Percentiles rank a stretch among this genome's conserved stretches.
Conservation (phyloP, 2,888 invertebrate species). For the Subacronicta megacephala region DNA sequence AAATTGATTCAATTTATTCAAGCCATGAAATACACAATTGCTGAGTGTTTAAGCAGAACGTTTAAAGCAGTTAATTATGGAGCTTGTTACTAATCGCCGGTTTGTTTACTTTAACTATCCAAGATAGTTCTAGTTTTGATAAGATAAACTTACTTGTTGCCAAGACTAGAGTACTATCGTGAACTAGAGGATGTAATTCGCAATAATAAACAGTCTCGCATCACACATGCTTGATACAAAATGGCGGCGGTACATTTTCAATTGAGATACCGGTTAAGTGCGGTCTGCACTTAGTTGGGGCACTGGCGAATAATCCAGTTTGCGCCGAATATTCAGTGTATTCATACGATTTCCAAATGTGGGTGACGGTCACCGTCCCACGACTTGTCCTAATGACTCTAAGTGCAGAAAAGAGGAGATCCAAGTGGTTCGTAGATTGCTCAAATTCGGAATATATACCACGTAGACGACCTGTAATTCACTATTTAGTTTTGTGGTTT, state of each 20-base stretch:
- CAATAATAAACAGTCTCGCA: conserved; percentile 31
- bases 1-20: conserved; percentile 1
- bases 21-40: neutral
- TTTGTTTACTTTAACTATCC: neutral
- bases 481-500: conserved; percentile 40
- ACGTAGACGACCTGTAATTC: conserved; percentile 2
- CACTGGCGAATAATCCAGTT: conserved; percentile 51
- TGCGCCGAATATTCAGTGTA: conserved; percentile 30
- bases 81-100: neutral
- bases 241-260: conserved; percentile 42
- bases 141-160: neutral
- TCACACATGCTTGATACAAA: conserved; percentile 37
- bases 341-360: conserved; percentile 40
- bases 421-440: neutral
- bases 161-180: neutral
- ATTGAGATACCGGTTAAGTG: conserved; percentile 50
- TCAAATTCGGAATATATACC: neutral
- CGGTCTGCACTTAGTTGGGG: conserved; percentile 44
- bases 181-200: conserved; percentile 21
- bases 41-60: neutral
- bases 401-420: conserved; percentile 2
- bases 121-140: neutral
- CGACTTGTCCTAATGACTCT: conserved; percentile 10
- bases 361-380: conserved; percentile 13
- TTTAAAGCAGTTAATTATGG: neutral